phyloP scores from a whole-genome alignment of 1,140 invertebrate genomes.

The Lasioglossum albipes region DNA sequence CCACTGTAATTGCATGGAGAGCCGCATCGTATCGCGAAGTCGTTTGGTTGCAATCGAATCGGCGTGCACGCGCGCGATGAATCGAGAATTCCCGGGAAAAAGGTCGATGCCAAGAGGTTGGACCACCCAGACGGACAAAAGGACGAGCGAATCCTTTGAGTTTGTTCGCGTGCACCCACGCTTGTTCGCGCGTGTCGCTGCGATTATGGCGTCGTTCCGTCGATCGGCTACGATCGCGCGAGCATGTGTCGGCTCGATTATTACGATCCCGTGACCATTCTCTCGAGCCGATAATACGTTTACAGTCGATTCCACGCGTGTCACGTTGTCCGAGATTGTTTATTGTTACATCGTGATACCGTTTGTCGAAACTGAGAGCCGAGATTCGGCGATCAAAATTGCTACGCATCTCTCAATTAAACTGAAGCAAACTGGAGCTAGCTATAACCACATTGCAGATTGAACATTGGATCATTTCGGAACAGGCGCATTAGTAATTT shows the following conservation, averaged over 20 bases:
- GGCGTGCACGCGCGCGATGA: neutral
- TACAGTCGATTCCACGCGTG: neutral
- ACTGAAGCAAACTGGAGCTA: too few species aligned
- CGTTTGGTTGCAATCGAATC: neutral
- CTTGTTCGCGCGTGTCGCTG: neutral
- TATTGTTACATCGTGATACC: too few species aligned
- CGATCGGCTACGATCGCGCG: neutral
- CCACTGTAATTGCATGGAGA: constrained; percentile 12
- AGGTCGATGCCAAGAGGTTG: neutral
- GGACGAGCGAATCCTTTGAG: neutral
- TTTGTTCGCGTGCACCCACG: constrained; percentile 1
- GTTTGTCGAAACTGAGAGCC: too few species aligned
- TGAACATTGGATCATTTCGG: too few species aligned
- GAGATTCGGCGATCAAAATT: too few species aligned
- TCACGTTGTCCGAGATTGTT: neutral
- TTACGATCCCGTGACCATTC: neutral
- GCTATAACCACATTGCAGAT: too few species aligned
- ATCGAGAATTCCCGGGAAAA: neutral
- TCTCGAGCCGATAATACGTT: neutral
- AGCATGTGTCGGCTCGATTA: constrained; percentile 8
- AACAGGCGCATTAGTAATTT: too few species aligned
- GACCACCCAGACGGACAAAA: constrained; percentile 20
- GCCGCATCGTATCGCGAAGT: neutral
- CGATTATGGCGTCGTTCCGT: constrained; percentile 12
- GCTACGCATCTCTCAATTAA: too few species aligned